These are phyloP conservation scores for Drosophila kurseongensis DNA, from an alignment of 1,140 invertebrate genomes.

Conservation along the genomic window DNA sequence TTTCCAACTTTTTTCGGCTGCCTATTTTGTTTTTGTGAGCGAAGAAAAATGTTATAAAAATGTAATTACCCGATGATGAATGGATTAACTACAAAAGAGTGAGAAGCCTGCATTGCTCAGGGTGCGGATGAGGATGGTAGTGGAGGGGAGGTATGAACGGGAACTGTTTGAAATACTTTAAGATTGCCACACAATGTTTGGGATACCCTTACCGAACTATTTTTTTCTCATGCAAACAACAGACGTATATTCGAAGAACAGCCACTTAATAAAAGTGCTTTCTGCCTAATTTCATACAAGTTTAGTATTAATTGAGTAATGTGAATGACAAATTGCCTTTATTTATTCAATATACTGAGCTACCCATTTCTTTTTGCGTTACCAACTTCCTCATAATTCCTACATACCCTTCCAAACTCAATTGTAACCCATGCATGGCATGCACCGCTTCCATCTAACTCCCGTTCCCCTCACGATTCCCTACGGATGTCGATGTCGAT, in stretches of 20 bases:
- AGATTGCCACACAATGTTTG: neutral
- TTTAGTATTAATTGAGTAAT: too few relatives aligned
- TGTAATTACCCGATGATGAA: constrained; percentile 84
- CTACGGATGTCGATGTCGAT: constrained; percentile 70
- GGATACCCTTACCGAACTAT: constrained; percentile 7
- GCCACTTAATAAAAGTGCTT: too few relatives aligned
- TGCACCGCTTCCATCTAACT: constrained; percentile 14
- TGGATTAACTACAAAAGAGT: constrained; percentile 82
- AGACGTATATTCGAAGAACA: too few relatives aligned
- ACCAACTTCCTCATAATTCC: neutral
- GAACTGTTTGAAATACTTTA: constrained; percentile 37
- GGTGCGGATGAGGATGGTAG: constrained; percentile 54
- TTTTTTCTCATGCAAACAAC: neutral
- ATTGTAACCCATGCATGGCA: constrained; percentile 30
- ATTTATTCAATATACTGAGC: too few relatives aligned
- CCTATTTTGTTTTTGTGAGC: constrained; percentile 77
- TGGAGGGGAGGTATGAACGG: constrained; percentile 21
- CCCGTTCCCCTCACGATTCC: constrained; percentile 52
- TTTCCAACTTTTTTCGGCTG: constrained; percentile 52
- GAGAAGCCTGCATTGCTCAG: constrained; percentile 67
- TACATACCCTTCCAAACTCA: constrained; percentile 18
- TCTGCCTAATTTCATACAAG: too few relatives aligned
- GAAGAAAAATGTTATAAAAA: constrained; percentile 83
- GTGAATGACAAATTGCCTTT: too few relatives aligned
- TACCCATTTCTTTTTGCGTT: too few relatives aligned